Base-by-base conservation (phyloP, 2,888 invertebrate species). In the Spilarctia lutea region DNA sequence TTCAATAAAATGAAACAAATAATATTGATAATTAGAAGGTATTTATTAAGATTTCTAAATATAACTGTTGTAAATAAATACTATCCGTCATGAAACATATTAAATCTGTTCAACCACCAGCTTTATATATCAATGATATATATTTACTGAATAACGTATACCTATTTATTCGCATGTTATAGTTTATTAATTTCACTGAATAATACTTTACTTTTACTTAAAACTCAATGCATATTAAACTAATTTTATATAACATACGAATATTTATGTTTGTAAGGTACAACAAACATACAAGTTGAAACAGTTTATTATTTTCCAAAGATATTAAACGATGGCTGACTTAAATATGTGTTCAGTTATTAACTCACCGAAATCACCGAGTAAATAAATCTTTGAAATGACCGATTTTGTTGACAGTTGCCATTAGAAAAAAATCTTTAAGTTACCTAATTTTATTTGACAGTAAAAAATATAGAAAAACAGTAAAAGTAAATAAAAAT, bases 31-130 rank as follows among this genome's bases (percentile, higher is more conserved):
- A 20, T 18, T 63, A 24, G 11, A 56, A n/a, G n/a, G n/a, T 56
- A 66, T 72, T 72, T 35, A 71, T 63, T 73, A 48, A 48, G 27
- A 68, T 73, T 48, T 20, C 45, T 65, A 68, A 73, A 73, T 63
- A 65, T 73, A 68, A 48, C 65, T 30, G 30, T 65, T 18, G 35
- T 65, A 30, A 65, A 45, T 65, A 66, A 7, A 48, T 63, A 65
- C 24, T 68, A 67, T 48, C 11, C 52, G 27, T 48, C 65, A 42
- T 30, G 56, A 10, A 24, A 48, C 18, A 45, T 18, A 39, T 39
- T 35, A 16, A 35, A 16, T 39, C 56, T 56, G 27, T 33, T 33
- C 11, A n/a, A 45, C 45, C 18, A 30, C 35, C 56, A 56, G 68
- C 11, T 33, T 33, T 8, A 35, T 16, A 24, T 69, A 35, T 56